phyloP scores from a whole-genome alignment of 1,140 invertebrate species.

The Spodoptera frugiperda region DNA sequence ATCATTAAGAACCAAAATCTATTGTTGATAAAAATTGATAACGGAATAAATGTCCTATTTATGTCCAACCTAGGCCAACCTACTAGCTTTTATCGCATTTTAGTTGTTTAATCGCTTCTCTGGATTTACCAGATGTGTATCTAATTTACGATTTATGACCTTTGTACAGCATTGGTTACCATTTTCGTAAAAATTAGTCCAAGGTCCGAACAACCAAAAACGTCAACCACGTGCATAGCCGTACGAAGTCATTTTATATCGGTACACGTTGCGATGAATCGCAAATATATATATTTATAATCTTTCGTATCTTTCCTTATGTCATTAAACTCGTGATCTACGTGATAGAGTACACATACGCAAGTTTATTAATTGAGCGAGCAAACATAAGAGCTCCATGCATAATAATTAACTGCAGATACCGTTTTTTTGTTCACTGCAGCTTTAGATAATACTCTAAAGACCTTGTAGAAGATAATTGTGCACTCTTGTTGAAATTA shows the following conservation, averaged over 20 bases:
- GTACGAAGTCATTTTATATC: slow-evolving; percentile 28
- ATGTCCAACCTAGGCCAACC: too few relatives aligned
- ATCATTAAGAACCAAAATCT: not conserved
- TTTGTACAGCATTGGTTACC: not conserved
- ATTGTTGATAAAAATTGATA: not conserved
- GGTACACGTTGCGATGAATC: slow-evolving; percentile 48
- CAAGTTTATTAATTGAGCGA: slow-evolving; percentile 35
- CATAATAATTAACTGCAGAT: slow-evolving; percentile 28
- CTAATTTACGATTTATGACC: not conserved
- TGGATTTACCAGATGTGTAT: slow-evolving; percentile 6
- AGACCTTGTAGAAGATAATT: not conserved
- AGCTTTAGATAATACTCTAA: slow-evolving; percentile 9
- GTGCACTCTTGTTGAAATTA: not conserved
- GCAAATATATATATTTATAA: slow-evolving; percentile 50
- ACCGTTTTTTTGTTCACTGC: slow-evolving; percentile 10
- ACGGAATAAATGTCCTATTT: not conserved
- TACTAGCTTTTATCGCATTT: not conserved
- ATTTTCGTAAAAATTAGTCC: slow-evolving; percentile 16
- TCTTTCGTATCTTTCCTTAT: slow-evolving; percentile 65
- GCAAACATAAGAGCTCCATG: not conserved
- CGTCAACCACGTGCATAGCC: slow-evolving; percentile 17
- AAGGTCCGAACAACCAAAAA: slow-evolving; percentile 15
- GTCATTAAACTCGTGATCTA: slow-evolving; percentile 56
- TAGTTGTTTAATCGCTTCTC: not conserved
- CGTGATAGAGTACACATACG: slow-evolving; percentile 62